phyloP scores from a whole-genome alignment of 2,113 vertebrate genomes.

The Aphelocoma coerulescens region DNA sequence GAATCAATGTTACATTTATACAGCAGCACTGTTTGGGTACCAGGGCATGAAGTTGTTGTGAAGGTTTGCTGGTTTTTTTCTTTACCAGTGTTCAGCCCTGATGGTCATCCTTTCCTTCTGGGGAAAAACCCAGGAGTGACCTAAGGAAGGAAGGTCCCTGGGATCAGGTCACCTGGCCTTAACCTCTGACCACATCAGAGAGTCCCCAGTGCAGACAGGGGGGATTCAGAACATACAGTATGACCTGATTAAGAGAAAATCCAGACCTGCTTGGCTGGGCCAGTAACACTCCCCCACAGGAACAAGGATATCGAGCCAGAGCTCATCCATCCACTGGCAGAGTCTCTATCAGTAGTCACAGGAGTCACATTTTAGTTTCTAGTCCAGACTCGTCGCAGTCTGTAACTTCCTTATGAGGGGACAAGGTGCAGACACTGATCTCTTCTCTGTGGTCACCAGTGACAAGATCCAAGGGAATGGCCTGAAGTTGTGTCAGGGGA shows the following conservation, averaged over 20 bases:
- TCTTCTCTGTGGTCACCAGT: not conserved
- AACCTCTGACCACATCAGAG: not conserved
- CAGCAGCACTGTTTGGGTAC: not conserved
- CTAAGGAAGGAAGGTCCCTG: not conserved
- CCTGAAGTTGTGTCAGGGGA: not conserved
- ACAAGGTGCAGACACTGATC: not conserved
- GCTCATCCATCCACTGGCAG: not conserved
- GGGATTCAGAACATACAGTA: not conserved
- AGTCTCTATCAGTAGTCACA: not conserved
- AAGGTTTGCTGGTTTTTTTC: not conserved
- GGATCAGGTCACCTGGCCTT: not conserved
- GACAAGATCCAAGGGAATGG: not conserved
- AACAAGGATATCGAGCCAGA: not conserved
- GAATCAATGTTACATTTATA: not conserved
- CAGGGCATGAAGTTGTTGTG: not conserved
- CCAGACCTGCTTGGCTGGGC: not conserved
- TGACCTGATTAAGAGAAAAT: not conserved
- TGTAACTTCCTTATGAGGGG: not conserved
- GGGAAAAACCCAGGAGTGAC: not conserved
- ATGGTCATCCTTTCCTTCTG: not conserved
- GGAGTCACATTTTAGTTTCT: not conserved
- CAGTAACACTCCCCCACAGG: rapidly evolving
- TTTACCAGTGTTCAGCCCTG: not conserved
- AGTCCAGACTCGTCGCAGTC: rapidly evolving
- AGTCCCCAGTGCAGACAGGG: too few relatives aligned